Conservation (phyloP, 2,797 vertebrate genomes). For the Sparus aurata region DNA sequence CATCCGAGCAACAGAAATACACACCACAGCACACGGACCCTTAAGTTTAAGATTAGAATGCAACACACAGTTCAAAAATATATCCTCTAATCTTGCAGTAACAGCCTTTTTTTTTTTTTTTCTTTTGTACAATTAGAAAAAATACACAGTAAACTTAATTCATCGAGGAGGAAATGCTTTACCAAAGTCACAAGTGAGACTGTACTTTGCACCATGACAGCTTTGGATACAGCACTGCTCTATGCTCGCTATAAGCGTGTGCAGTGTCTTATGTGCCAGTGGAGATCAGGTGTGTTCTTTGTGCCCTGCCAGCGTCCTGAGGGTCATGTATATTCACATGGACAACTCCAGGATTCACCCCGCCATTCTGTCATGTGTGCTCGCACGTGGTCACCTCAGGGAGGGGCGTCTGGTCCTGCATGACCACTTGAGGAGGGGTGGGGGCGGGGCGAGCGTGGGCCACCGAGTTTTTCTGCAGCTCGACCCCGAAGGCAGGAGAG, state of each 20-base stretch:
- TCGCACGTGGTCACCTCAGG: conserved; percentile 85
- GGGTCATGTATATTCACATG: conserved; percentile 46
- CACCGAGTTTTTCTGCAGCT: conserved; percentile 82
- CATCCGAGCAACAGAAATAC: conserved; percentile 76
- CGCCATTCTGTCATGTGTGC: conserved; percentile 85
- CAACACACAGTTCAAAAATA: conserved; percentile 85
- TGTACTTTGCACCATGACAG: conserved; percentile 65
- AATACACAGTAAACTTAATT: conserved; percentile 74
- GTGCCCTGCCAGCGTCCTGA: conserved; percentile 63
- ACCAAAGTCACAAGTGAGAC: conserved; percentile 66
- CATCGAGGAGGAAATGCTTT: conserved; percentile 49
- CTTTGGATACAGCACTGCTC: conserved; percentile 50
- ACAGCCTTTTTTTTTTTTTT: conserved; percentile 49
- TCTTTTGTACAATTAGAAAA: conserved; percentile 77
- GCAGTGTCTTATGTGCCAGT: conserved; percentile 63
- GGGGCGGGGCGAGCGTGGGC: conserved; percentile 71
- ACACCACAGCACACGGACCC: conserved; percentile 80
- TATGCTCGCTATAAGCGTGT: conserved; percentile 30
- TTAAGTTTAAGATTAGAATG: conserved; percentile 76
- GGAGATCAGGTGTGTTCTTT: conserved; percentile 47
- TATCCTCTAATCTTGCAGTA: conserved; percentile 73
- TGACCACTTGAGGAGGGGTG: conserved; percentile 75
- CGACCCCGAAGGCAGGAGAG: conserved; percentile 74
- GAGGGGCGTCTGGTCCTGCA: conserved; percentile 84
- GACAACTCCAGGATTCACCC: conserved; percentile 36